Base-by-base conservation (phyloP, 1,140 invertebrate species). In the Drosophila mayri region DNA sequence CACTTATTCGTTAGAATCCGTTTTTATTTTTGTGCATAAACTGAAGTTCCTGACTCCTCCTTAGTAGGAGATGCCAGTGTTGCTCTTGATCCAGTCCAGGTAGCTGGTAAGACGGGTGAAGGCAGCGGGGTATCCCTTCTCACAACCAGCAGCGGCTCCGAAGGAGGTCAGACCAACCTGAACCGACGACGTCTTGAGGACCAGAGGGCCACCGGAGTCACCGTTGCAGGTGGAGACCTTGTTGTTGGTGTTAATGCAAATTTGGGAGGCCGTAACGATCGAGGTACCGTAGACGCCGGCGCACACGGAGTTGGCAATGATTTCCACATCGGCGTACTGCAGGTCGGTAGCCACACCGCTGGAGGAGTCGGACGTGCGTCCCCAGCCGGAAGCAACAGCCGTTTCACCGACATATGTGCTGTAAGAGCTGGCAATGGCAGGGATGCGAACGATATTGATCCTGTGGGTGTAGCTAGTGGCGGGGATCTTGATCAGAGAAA, bases 111-210 rank as follows among this genome's bases (percentile, higher is more conserved):
- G 46, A 63, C 94, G 93, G 6, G 94, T 93, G 81, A 93, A 95
- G 20, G 92, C 94, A 62, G 91, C 91, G 43, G 94, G 94, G 67
- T 88, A 93, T 30, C 93, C 94, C 32, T 83, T 71, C 63, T 93
- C 86, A 79, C 94, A 95, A 18, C 94, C 94, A 18, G 87, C 80
- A 41, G 78, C 64, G 28, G 93, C 91, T 41, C 94, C 94, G 83
- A 94, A 95, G 6, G 94, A 95, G 18, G 93, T 94, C 12, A 95
- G 79, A 79, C 95, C 95, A 64, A 95, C 71, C 62, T 81, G 80
- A 14, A 64, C 18, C 1, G 0, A 20, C 22, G n/a, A 9, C 3
- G 8, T 0, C 8, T 9, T 11, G 2, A 22, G n/a, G 16, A 93
- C 91, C 60, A 94, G 83, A 72, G 94, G 94, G 61, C 93, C 94